phyloP scores from a whole-genome alignment of 1,140 invertebrate genomes.

The Cherax quadricarinatus region DNA sequence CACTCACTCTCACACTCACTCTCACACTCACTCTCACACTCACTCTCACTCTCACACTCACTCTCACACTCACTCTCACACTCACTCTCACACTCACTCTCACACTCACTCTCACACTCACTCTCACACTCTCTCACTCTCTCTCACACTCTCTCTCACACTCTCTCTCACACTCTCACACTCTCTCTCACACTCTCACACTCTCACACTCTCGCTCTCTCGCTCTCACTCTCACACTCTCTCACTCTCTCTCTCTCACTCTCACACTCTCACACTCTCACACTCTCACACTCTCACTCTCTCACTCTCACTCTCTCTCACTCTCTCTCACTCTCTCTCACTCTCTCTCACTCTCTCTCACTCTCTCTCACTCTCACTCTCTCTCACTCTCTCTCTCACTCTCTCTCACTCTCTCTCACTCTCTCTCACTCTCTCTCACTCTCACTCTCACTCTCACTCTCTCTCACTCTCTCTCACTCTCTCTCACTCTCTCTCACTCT shows the following conservation, averaged over 20 bases:
- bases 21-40: neutral
- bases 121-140: neutral
- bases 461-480: too few species aligned
- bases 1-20: neutral
- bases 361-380: too few species aligned
- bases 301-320: too few species aligned
- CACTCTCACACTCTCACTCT: too few species aligned
- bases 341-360: too few species aligned
- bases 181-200: neutral
- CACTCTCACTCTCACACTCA: neutral
- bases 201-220: neutral
- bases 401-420: too few species aligned
- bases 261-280: neutral
- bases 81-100: neutral
- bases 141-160: neutral
- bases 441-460: too few species aligned
- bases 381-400: too few species aligned
- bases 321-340: too few species aligned
- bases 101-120: slow-evolving; percentile 18
- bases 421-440: too few species aligned
- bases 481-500: too few species aligned
- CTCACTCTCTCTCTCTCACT: neutral
- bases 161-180: neutral
- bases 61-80: neutral
- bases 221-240: neutral